Evolutionary conservation across 2,113 vertebrate genomes (phyloP).

Genomic region (Malurus melanocephalus): DNA sequence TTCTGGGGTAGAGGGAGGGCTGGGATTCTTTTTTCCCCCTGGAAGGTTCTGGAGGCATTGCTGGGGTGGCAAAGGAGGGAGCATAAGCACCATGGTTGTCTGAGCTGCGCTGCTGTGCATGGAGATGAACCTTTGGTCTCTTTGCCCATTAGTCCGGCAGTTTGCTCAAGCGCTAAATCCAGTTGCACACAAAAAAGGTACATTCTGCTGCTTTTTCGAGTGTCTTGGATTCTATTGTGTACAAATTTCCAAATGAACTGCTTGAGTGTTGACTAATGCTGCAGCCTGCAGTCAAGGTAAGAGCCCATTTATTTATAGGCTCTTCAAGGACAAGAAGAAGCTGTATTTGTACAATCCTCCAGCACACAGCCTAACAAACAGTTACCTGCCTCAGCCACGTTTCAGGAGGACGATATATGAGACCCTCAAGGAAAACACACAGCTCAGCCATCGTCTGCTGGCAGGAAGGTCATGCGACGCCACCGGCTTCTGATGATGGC

Average conservation of each 20-base stretch:
- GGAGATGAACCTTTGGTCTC: neutral
- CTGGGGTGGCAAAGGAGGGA: neutral
- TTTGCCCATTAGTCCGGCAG: neutral
- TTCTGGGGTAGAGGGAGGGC: accelerated
- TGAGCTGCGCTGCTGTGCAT: neutral
- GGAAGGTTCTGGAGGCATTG: neutral
- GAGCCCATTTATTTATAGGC: conserved; percentile 62
- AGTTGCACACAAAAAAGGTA: neutral
- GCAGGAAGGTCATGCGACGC: neutral
- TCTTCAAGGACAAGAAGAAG: conserved; percentile 63
- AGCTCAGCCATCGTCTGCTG: neutral
- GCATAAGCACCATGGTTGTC: accelerated
- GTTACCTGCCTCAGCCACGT: neutral
- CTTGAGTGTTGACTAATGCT: conserved; percentile 63
- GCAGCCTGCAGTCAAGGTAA: conserved; percentile 62
- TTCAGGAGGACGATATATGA: conserved; percentile 33
- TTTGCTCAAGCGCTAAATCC: conserved; percentile 18
- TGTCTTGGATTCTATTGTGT: conserved; percentile 50
- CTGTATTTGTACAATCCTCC: conserved; percentile 60
- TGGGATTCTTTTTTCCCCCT: neutral
- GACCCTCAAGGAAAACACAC: conserved; percentile 29
- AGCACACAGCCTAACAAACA: conserved; percentile 41
- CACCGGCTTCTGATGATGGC: neutral
- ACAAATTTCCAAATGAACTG: conserved; percentile 65
- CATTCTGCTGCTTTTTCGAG: conserved; percentile 51